Conservation (phyloP, 2,888 invertebrate genomes). For the Xanthia icteritia region DNA sequence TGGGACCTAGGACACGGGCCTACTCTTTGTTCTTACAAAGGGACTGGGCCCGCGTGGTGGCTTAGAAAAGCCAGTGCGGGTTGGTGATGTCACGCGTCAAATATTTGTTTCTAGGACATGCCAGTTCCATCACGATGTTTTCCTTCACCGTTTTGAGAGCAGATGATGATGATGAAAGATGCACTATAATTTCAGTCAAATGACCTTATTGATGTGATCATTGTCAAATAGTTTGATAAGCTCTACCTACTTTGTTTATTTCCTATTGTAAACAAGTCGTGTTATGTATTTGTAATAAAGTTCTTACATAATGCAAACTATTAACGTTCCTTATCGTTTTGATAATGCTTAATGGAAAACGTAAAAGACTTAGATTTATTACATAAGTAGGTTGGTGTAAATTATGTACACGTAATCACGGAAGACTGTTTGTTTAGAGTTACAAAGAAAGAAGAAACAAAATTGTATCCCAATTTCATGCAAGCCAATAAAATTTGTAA, state of each 20-base stretch:
- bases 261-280: constrained; percentile 12
- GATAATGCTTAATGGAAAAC: constrained; percentile 4
- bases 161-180: too few species aligned
- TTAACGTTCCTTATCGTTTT: neutral
- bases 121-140: too few species aligned
- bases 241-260: constrained; percentile 17
- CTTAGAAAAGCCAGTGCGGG: too few species aligned
- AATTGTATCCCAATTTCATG: neutral
- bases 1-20: too few species aligned
- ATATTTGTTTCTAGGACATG: too few species aligned
- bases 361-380: neutral
- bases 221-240: constrained; percentile 14
- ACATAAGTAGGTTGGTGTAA: neutral
- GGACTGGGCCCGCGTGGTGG: too few species aligned
- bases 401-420: neutral
- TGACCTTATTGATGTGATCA: constrained; percentile 18
- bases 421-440: neutral
- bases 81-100: too few species aligned
- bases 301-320: constrained; percentile 3
- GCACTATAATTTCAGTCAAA: constrained; percentile 9
- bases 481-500: too few species aligned
- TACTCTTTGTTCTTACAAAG: too few species aligned
- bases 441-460: constrained; percentile 1
- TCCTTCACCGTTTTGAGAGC: too few species aligned
- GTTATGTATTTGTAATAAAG: constrained; percentile 16